Conservation (phyloP, 2,113 vertebrate species). For the Psephotus haematonotus region DNA sequence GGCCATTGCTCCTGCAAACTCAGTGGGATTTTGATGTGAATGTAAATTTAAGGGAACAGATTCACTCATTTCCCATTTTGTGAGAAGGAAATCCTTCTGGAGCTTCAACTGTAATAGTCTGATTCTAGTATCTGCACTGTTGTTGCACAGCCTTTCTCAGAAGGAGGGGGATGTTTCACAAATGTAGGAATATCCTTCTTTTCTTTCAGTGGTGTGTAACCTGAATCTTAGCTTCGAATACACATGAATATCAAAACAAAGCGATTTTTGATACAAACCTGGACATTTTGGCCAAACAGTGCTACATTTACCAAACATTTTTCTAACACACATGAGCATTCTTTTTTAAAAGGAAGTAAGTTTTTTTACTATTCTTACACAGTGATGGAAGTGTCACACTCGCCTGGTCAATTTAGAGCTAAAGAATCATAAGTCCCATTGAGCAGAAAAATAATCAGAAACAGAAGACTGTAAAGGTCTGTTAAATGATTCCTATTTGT, state of each 20-base stretch:
- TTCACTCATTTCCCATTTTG: neutral
- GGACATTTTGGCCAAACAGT: neutral
- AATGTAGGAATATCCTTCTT: neutral
- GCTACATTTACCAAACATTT: neutral
- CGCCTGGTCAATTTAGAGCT: neutral
- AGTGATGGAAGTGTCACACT: neutral
- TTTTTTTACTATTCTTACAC: neutral
- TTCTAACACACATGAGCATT: neutral
- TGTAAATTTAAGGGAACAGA: neutral
- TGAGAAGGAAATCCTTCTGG: neutral
- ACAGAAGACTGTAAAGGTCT: neutral
- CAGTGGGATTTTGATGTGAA: rapidly evolving
- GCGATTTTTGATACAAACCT: neutral
- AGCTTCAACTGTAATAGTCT: neutral
- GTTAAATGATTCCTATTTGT: neutral
- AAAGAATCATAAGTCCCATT: neutral
- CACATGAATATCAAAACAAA: neutral
- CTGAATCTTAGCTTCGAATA: neutral
- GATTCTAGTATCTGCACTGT: neutral
- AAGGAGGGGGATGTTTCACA: neutral
- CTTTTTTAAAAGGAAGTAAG: neutral
- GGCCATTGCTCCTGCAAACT: neutral
- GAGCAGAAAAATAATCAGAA: neutral
- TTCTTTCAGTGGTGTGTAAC: neutral
- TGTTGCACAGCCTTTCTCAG: neutral